These are phyloP conservation scores for Helicolenus hilgendorfi DNA, from an alignment of 2,797 vertebrate species.

Conservation along the genomic window DNA sequence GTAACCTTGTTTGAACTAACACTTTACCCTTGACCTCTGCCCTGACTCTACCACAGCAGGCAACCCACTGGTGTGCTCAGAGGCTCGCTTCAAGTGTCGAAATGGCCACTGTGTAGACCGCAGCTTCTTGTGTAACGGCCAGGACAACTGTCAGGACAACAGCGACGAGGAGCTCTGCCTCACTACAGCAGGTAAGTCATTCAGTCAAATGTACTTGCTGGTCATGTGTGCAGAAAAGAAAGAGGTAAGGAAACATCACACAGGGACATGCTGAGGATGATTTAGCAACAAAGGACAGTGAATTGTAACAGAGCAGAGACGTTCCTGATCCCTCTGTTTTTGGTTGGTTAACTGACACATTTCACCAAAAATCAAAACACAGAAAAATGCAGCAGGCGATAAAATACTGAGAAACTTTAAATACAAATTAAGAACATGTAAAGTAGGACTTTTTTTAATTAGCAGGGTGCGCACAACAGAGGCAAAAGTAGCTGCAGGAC, in stretches of 20 bases:
- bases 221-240: background rate
- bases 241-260: background rate
- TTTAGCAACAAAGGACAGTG: background rate
- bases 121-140: conserved; percentile 97
- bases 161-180: conserved; percentile 97
- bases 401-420: background rate
- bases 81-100: conserved; percentile 96
- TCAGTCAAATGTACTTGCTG: background rate
- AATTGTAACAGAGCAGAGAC: background rate
- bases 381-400: background rate
- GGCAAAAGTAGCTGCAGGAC: background rate
- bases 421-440: background rate
- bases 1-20: background rate
- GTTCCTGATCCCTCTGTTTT: background rate
- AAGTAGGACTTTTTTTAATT: background rate
- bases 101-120: conserved; percentile 98
- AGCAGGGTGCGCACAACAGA: background rate
- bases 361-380: background rate
- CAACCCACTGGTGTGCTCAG: conserved; percentile 96
- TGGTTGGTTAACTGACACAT: background rate
- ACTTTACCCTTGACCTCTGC: conserved; percentile 26
- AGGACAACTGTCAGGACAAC: conserved; percentile 98
- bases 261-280: background rate
- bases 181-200: conserved; percentile 93
- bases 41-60: conserved; percentile 86